phyloP scores from a whole-genome alignment of 2,113 vertebrate species.

The Pteruthius melanotis region DNA sequence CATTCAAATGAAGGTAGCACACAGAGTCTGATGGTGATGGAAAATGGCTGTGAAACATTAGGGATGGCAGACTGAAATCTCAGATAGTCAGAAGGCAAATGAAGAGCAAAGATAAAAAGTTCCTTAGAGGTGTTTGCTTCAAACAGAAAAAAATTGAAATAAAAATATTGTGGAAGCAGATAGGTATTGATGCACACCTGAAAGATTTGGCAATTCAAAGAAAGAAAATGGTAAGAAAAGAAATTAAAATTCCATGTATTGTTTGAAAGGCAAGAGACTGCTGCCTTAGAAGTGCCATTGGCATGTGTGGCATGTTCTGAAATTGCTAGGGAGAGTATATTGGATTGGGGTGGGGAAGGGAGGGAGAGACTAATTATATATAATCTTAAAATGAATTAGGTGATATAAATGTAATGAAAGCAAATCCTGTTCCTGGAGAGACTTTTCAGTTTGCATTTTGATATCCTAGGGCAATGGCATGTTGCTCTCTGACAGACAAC shows the following conservation, averaged over 20 bases:
- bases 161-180: background rate
- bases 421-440: constrained; percentile 56
- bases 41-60: background rate
- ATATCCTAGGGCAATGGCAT: constrained; percentile 55
- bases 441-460: constrained; percentile 57
- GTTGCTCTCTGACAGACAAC: constrained; percentile 54
- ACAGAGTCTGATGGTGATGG: background rate
- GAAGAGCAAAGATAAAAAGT: background rate
- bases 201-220: background rate
- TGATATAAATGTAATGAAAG: constrained; percentile 66
- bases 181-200: background rate
- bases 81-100: background rate
- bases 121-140: background rate
- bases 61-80: background rate
- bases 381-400: constrained; percentile 64
- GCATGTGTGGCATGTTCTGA: constrained; percentile 10
- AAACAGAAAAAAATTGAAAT: background rate
- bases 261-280: background rate
- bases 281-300: background rate
- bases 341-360: background rate
- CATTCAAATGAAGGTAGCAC: background rate
- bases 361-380: constrained; percentile 53
- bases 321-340: constrained; percentile 47
- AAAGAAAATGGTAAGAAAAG: background rate
- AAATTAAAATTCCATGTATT: background rate